phyloP scores from a whole-genome alignment of 2,113 vertebrate species.

The Hystrix brachyura region DNA sequence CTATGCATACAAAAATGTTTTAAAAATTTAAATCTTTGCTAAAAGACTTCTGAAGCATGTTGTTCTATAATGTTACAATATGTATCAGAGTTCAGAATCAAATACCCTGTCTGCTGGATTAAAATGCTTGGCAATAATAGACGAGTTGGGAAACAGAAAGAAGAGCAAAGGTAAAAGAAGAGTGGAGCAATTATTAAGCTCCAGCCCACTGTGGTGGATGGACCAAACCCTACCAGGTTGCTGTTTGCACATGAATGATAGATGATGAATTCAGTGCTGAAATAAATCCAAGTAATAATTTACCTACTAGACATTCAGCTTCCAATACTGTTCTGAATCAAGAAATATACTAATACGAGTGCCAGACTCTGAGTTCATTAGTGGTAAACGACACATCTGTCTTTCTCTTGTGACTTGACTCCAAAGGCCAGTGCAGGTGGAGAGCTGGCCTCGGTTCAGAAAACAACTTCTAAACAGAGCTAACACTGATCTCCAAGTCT shows the following conservation, averaged over 20 bases:
- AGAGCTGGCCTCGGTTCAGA: slow-evolving; percentile 51
- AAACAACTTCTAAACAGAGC: neutral
- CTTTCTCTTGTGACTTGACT: slow-evolving; percentile 8
- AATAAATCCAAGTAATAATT: slow-evolving; percentile 51
- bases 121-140: neutral
- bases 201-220: neutral
- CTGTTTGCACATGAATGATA: neutral
- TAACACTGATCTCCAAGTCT: slow-evolving; percentile 38
- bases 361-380: neutral
- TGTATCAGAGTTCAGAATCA: neutral
- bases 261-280: neutral
- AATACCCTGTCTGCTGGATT: neutral
- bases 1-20: neutral
- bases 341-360: slow-evolving; percentile 35
- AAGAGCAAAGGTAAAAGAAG: neutral
- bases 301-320: neutral
- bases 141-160: neutral
- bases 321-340: slow-evolving; percentile 36
- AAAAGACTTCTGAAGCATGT: neutral
- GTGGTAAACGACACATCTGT: slow-evolving; percentile 24
- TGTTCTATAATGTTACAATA: neutral
- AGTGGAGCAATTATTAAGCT: neutral
- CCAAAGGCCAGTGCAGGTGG: neutral
- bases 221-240: neutral
- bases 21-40: slow-evolving; percentile 13